These are phyloP conservation scores for Dysmachus trigonus DNA, from an alignment of 2,888 invertebrate genomes.

Conservation along the genomic window DNA sequence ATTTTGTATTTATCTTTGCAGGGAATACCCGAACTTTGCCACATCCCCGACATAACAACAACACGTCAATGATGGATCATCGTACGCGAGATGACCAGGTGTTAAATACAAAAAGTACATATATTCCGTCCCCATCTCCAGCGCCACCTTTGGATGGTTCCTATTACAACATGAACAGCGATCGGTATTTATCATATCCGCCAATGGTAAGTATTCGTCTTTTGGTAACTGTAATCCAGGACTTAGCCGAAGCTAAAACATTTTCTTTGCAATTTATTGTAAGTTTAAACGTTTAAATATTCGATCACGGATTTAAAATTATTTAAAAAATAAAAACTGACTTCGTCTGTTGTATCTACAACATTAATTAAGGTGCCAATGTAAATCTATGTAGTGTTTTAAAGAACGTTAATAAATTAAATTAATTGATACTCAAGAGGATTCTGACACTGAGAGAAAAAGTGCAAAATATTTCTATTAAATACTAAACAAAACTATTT, in stretches of 20 bases:
- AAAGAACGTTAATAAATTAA: not conserved
- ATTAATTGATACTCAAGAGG: not conserved
- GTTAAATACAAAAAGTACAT: constrained; percentile 63
- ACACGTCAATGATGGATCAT: constrained; percentile 57
- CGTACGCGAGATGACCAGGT: constrained; percentile 64
- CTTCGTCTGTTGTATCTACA: too few species aligned
- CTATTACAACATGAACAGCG: constrained; percentile 82
- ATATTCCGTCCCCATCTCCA: constrained; percentile 70
- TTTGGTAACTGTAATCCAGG: not conserved
- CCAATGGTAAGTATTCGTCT: constrained; percentile 66
- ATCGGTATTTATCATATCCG: constrained; percentile 82
- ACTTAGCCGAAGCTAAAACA: not conserved
- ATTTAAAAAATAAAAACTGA: not conserved
- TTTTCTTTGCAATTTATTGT: not conserved
- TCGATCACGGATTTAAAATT: not conserved
- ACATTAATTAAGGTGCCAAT: too few species aligned
- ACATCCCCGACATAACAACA: constrained; percentile 63
- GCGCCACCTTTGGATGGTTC: constrained; percentile 81
- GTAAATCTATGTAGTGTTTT: not conserved
- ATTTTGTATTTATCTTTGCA: constrained; percentile 50
- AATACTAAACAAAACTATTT: not conserved
- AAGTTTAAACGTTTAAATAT: not conserved
- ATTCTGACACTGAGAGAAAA: too few species aligned
- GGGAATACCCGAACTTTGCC: constrained; percentile 64
- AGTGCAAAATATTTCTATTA: not conserved